Evolutionary conservation across 1,140 invertebrate genomes (phyloP), one percentile per base, ranked within the genome.

Genomic region (Drosophila asahinai): DNA sequence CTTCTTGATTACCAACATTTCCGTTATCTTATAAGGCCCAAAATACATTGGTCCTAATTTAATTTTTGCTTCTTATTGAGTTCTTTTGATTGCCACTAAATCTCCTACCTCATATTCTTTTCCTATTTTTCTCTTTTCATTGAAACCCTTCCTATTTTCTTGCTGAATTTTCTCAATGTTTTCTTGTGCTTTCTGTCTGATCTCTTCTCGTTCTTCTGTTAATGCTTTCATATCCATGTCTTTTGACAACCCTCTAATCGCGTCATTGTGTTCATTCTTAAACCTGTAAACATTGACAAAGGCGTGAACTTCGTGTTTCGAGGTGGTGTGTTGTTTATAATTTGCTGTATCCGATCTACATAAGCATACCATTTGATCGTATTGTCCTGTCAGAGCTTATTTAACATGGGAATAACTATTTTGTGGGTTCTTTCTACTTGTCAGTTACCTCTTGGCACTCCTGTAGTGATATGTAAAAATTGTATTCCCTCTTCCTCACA

Each of bases 361-460:
- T 55, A 11, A 5, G 17, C 19, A 22, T 22, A 22, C 19, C 19
- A 22, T 22, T 22, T 22, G 19, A 22, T 22, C 17, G 9, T 40
- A 55, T 33, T 27, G 25, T 27, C n/a, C 30, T 55, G 27, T n/a
- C 33, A 36, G 33, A 36, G 33, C 33, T 36, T 36, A 11, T 36
- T 36, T 9, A 45, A 12, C 22, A 59, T 27, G 9, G 57, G 42
- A 14, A 45, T 11, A 8, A 59, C 57, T 19, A 59, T 45, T 40
- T 43, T 59, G 22, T 43, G 57, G 14, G 45, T 45, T 11, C 57
- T 45, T 17, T 59, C 57, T 9, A 57, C 33, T 40, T 57, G 54
- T 11, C 54, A 9, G 15, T 57, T 27, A n/a, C 30, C 54, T 9
- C 54, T 6, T 25, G 30, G 55, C 5, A 45, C 9, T 8, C 40